phyloP scores from a whole-genome alignment of 2,113 vertebrate genomes.

The Beaufortia kweichowensis region DNA sequence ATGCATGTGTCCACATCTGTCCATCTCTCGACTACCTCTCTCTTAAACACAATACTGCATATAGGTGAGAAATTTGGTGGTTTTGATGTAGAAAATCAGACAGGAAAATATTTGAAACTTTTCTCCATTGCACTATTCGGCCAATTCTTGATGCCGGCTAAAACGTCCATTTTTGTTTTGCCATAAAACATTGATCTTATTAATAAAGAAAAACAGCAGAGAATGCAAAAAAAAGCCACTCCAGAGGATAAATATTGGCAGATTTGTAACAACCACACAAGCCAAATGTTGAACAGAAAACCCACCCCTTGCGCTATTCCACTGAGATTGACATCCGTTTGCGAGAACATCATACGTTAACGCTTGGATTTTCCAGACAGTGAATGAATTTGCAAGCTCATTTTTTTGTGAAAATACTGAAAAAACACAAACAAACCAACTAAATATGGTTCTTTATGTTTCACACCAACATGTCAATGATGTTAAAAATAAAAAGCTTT shows the following conservation, averaged over 20 bases:
- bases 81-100: not conserved
- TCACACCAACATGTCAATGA: slow-evolving; percentile 16
- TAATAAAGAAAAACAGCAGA: not conserved
- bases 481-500: slow-evolving; percentile 24
- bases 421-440: slow-evolving; percentile 1
- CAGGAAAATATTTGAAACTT: not conserved
- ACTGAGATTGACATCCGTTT: not conserved
- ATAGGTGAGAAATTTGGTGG: not conserved
- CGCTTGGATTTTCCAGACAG: not conserved
- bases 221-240: not conserved
- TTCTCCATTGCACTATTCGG: not conserved
- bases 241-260: not conserved
- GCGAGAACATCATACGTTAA: not conserved
- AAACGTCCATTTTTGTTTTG: not conserved
- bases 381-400: slow-evolving; percentile 15
- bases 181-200: not conserved
- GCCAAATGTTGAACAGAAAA: not conserved
- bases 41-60: slow-evolving; percentile 32
- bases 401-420: slow-evolving; percentile 33
- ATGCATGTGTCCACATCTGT: not conserved
- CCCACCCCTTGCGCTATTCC: not conserved
- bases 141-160: slow-evolving; percentile 14
- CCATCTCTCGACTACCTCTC: not conserved
- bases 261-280: not conserved
- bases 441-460: slow-evolving; percentile 21